Evolutionary conservation across 1,140 invertebrate genomes (phyloP).

Genomic region (Calephelis nemesis): DNA sequence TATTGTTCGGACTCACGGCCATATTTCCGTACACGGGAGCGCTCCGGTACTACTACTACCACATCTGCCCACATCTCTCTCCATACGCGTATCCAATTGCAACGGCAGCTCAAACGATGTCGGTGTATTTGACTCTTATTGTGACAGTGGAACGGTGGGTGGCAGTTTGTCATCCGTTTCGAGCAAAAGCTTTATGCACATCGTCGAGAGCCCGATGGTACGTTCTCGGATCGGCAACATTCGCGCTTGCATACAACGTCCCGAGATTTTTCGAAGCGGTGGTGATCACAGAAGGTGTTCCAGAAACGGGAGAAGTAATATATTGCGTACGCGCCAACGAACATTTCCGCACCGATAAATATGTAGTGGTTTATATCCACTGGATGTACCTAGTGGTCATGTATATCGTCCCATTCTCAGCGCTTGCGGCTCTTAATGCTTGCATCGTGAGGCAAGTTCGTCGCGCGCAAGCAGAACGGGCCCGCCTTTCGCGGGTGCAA

Average conservation of each 20-base stretch:
- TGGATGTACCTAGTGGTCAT: conserved; percentile 96
- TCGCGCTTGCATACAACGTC: conserved; percentile 93
- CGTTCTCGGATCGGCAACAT: conserved; percentile 89
- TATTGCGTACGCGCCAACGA: conserved; percentile 85
- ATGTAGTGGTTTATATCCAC: conserved; percentile 93
- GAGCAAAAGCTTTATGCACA: conserved; percentile 93
- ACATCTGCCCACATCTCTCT: conserved; percentile 89
- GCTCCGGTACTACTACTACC: conserved; percentile 88
- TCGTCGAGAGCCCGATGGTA: conserved; percentile 92
- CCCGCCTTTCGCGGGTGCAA: conserved; percentile 88
- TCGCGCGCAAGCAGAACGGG: conserved; percentile 90
- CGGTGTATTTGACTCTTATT: conserved; percentile 96
- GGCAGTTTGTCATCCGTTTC: conserved; percentile 96
- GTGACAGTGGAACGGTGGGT: conserved; percentile 98
- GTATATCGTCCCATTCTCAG: conserved; percentile 93
- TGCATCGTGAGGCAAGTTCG: conserved; percentile 93
- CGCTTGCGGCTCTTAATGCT: conserved; percentile 91
- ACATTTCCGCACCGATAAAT: conserved; percentile 85
- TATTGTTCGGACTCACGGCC: conserved; percentile 92
- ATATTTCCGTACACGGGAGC: conserved; percentile 89
- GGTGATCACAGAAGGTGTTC: conserved; percentile 43
- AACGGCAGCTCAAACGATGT: conserved; percentile 93
- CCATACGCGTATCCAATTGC: conserved; percentile 92
- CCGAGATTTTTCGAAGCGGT: conserved; percentile 86
- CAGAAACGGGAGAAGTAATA: conserved; percentile 77